Conservation (phyloP, 2,797 vertebrate species). For the Poeciliopsis paucimaculata region DNA sequence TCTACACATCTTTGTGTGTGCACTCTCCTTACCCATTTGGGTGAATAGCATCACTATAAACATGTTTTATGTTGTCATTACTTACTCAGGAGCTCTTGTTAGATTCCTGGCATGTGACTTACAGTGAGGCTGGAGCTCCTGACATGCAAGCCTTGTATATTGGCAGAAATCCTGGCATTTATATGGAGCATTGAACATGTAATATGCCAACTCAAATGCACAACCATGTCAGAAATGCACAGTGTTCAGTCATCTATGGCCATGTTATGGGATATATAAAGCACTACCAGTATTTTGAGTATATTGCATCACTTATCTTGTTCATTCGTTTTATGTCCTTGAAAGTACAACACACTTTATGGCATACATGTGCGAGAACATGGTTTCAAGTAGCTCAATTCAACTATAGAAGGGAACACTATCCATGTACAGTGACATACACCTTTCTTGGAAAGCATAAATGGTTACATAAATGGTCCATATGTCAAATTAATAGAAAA, state of each 20-base stretch:
- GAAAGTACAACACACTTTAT: constrained; percentile 54
- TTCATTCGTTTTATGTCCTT: constrained; percentile 60
- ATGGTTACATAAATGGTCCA: neutral
- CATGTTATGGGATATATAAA: constrained; percentile 55
- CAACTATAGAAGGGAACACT: neutral
- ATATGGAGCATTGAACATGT: neutral
- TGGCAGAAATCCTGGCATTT: constrained; percentile 29
- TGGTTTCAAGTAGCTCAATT: constrained; percentile 14
- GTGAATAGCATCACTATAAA: constrained; percentile 73
- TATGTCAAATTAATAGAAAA: constrained; percentile 4
- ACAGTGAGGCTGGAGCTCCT: constrained; percentile 44
- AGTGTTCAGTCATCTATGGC: constrained; percentile 43
- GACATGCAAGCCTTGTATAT: constrained; percentile 37
- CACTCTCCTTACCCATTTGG: constrained; percentile 23
- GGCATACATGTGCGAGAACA: neutral
- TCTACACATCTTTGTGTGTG: constrained; percentile 17
- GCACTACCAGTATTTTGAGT: constrained; percentile 45
- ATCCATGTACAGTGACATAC: neutral
- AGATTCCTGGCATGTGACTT: constrained; percentile 60
- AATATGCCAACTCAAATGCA: neutral
- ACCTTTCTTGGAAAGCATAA: neutral
- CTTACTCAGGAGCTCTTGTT: constrained; percentile 66
- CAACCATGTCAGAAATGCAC: constrained; percentile 18
- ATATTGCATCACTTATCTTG: constrained; percentile 66
- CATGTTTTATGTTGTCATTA: constrained; percentile 83